These are phyloP conservation scores for Arremon aurantiirostris DNA, from an alignment of 2,797 vertebrate genomes.

Conservation along the genomic window DNA sequence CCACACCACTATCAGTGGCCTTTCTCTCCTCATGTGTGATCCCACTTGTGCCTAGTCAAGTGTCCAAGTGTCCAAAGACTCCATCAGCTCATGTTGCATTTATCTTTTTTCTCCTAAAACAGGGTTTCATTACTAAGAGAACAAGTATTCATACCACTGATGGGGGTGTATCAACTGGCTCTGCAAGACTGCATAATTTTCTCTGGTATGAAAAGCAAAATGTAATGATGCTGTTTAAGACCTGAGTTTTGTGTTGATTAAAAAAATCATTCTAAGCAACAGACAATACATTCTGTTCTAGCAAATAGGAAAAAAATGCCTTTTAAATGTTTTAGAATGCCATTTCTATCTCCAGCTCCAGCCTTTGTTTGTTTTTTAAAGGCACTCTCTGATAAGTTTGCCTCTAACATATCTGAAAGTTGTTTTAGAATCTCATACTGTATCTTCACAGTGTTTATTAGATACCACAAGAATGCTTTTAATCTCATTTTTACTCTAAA, in stretches of 20 bases:
- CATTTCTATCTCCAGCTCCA: not conserved
- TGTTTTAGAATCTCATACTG: not conserved
- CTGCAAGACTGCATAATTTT: not conserved
- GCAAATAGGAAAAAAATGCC: not conserved
- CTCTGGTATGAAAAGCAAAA: not conserved
- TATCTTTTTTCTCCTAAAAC: slow-evolving; percentile 56
- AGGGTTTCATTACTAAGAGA: slow-evolving; percentile 62
- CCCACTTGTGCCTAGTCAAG: slow-evolving; percentile 44
- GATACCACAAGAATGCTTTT: slow-evolving; percentile 57
- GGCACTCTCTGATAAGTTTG: not conserved
- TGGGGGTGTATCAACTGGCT: not conserved
- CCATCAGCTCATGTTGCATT: slow-evolving; percentile 38
- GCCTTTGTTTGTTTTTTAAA: slow-evolving; percentile 16
- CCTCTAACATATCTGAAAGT: not conserved
- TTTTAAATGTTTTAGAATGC: not conserved
- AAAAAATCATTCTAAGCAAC: not conserved
- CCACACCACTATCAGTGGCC: slow-evolving; percentile 46
- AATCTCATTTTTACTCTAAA: slow-evolving; percentile 11
- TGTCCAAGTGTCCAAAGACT: slow-evolving; percentile 38
- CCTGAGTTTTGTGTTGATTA: not conserved
- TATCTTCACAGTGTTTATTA: slow-evolving; percentile 3
- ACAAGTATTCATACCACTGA: not conserved
- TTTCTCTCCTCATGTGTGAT: slow-evolving; percentile 32
- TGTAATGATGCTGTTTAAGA: not conserved
- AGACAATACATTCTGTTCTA: not conserved